Base-by-base conservation (phyloP, 2,888 invertebrate species). In the Teleogryllus oceanicus region DNA sequence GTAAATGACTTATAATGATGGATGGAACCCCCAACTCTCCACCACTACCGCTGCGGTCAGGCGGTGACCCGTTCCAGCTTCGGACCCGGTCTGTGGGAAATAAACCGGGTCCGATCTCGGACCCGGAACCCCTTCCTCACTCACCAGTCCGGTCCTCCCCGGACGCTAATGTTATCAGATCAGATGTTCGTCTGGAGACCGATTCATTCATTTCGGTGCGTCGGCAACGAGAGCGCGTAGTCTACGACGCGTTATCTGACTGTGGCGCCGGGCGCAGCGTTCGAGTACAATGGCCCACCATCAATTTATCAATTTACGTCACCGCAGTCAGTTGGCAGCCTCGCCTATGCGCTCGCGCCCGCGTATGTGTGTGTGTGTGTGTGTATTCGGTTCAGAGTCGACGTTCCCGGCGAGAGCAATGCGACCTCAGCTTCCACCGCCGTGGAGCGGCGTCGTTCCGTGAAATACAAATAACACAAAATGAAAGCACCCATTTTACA, bases 1-100 rank as follows among this genome's bases (percentile, higher is more conserved):
- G 62, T 62, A 62, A 62, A 62, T 62, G 62, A 62, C 62, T 62
- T 62, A 62, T 62, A 62, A 62, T 62, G 62, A 62, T 62, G 62
- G 62, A 62, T 62, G 62, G 37, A 62, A 18, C 62, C 11, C 62
- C 62, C 62, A 62, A 62, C 62, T 13, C 62, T 13, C 13, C 16
- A 62, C 62, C 62, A 62, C n/a, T 8, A 13, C 62, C 13, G n/a
- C 62, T 13, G 62, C 62, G n/a, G 62, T 5, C 10, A 5, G 37
- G 5, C 37, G 37, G 37, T 37, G 37, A 37, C 37, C 37, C 37
- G 37, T 37, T 37, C 37, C 37, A 37, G 37, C 37, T 37, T 37
- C 37, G 37, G 37, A 37, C 37, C 37, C 37, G 37, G 37, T 37
- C 37, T 37, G 8, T 37, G 37, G 37, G 37, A 37, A 37, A 37